Base-by-base conservation (phyloP, 1,140 invertebrate species). In the Microplitis mediator region DNA sequence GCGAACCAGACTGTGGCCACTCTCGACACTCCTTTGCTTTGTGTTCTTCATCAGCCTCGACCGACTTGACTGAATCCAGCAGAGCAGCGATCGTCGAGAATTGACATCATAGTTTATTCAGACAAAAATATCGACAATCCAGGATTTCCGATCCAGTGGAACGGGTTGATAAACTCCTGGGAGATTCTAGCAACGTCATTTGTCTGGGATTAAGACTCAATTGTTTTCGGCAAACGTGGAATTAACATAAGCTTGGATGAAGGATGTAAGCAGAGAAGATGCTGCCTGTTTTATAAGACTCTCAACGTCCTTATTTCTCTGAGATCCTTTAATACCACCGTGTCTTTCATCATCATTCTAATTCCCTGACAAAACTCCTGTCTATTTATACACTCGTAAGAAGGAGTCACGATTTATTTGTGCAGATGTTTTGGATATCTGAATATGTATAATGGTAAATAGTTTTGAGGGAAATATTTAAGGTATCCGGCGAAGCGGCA, bases 241-340 rank as follows among this genome's bases (percentile, higher is more conserved):
- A 87, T 87, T 87, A 86, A 85, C 86, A 87, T 87, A 87, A 87
- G 85, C 85, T 85, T 72, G 85, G 83, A 85, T 87, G 82, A 86
- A 85, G 81, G 84, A 85, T 84, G 84, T 81, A 79, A 74, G 79
- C 77, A 74, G 54, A 71, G 62, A 71, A 45, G 64, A 51, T 64
- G 14, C 39, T 51, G 39, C 31, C 50, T 51, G 45, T 45, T 51
- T 52, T 51, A 71, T 13, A n/a, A 73, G 66, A 64, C 56, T 66
- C 79, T 64, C 68, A 8, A 74, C 71, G 73, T 77, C 76, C 70
- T 70, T 75, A 16, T 45, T 9, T 5, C 39, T 11, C 5, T 6
- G 35, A 74, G 77, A 80, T 80, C 64, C 54, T 70, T 58, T 78
- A 78, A 79, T 75, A 23, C 39, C 16, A 2, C 50, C 3, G 39